Conservation (phyloP, 1,140 invertebrate species). For the Bactericera cockerelli region DNA sequence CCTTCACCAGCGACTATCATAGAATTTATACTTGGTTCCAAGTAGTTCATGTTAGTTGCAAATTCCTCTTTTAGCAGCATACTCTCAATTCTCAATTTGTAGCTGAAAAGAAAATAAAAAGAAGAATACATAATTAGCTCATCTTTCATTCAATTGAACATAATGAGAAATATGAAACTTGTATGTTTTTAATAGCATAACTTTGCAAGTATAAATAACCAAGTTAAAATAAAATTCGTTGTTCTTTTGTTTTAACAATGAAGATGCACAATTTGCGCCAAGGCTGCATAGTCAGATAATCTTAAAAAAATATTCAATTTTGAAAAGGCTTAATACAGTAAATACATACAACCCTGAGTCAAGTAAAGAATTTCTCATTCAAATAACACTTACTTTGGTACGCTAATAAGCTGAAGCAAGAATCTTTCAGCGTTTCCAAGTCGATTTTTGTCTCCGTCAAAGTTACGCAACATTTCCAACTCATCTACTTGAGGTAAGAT, state of each 20-base stretch:
- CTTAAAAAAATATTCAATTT: too few relatives aligned
- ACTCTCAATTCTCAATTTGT: slow-evolving; percentile 82
- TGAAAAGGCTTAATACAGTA: too few relatives aligned
- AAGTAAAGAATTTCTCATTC: too few relatives aligned
- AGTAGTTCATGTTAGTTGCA: slow-evolving; percentile 71
- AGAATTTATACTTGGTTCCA: slow-evolving; percentile 83
- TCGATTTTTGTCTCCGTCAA: slow-evolving; percentile 63
- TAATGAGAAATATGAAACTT: too few relatives aligned
- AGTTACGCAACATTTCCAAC: slow-evolving; percentile 73
- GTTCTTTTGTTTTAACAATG: too few relatives aligned
- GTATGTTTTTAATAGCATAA: slow-evolving; percentile 12
- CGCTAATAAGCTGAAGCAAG: slow-evolving; percentile 65
- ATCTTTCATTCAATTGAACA: too few relatives aligned
- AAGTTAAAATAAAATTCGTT: too few relatives aligned
- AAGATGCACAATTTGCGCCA: too few relatives aligned
- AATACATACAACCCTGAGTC: too few relatives aligned
- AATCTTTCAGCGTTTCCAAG: slow-evolving; percentile 88
- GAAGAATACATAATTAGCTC: slow-evolving; percentile 13
- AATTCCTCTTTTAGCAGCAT: slow-evolving; percentile 97
- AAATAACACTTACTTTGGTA: slow-evolving; percentile 54
- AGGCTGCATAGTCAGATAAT: too few relatives aligned
- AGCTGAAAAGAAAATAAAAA: slow-evolving; percentile 41
- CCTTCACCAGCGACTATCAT: slow-evolving; percentile 77
- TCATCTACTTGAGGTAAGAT: slow-evolving; percentile 88
- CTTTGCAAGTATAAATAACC: too few relatives aligned